A percentile compares a stretch with the other conserved stretches of the same genome.
Evolutionary conservation across 1,140 invertebrate species (phyloP).

Genomic region (Drosophila nannoptera): DNA sequence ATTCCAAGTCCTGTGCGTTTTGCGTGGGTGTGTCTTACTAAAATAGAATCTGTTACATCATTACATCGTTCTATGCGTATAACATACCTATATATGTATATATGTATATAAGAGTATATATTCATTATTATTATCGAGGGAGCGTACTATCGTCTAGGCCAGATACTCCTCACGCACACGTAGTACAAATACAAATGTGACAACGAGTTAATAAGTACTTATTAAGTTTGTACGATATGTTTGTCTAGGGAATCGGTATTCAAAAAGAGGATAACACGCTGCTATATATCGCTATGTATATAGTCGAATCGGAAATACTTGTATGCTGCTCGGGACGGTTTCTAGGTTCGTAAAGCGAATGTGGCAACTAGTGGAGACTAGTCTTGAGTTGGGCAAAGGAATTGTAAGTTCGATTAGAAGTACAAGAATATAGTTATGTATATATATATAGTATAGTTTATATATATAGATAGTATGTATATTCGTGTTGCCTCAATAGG

Average conservation of each 20-base stretch:
- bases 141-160: slow-evolving; percentile 23
- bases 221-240: slow-evolving; percentile 75
- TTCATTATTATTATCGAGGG: slow-evolving; percentile 26
- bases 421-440: slow-evolving; percentile 58
- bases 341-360: slow-evolving; percentile 71
- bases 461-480: slow-evolving; percentile 21
- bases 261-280: slow-evolving; percentile 11
- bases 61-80: slow-evolving; percentile 31
- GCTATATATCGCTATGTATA: slow-evolving; percentile 23
- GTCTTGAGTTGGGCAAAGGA: slow-evolving; percentile 60
- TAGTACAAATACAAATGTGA: slow-evolving; percentile 24
- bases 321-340: slow-evolving; percentile 71
- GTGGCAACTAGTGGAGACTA: slow-evolving; percentile 54
- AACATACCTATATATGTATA: slow-evolving; percentile 31
- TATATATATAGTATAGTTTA: slow-evolving; percentile 15
- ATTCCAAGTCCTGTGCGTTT: slow-evolving; percentile 65
- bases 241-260: slow-evolving; percentile 63
- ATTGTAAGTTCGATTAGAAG: slow-evolving; percentile 42
- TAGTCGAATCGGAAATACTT: slow-evolving; percentile 38
- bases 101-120: slow-evolving; percentile 23
- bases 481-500: slow-evolving; percentile 41
- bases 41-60: slow-evolving; percentile 51
- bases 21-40: slow-evolving; percentile 61
- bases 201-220: slow-evolving; percentile 40
- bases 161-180: slow-evolving; percentile 31